phyloP scores from a whole-genome alignment of 2,888 invertebrate genomes.

The Plagiodera versicolora region DNA sequence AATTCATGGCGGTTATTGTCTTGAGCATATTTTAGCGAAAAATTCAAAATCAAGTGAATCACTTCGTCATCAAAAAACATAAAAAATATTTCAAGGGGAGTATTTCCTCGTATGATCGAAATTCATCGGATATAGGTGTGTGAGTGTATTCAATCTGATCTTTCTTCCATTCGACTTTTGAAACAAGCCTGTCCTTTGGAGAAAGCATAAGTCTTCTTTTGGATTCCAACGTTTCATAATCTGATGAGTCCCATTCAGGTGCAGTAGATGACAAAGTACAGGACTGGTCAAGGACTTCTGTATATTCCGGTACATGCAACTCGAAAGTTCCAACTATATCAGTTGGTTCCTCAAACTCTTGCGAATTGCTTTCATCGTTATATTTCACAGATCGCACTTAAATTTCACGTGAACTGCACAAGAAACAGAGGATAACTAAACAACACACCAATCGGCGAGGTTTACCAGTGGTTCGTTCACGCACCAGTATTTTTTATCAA shows the following conservation, averaged over 20 bases:
- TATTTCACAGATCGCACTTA: conserved; percentile 47
- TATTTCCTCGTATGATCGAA: too few species aligned
- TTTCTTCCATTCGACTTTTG: conserved; percentile 18
- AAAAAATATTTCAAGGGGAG: conserved; percentile 26
- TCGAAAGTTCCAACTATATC: conserved; percentile 33
- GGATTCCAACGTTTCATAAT: conserved; percentile 25
- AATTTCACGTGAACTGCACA: conserved; percentile 3
- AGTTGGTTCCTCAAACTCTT: conserved; percentile 20
- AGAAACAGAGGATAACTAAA: too few species aligned
- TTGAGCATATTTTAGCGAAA: conserved; percentile 23
- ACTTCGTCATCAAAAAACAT: conserved; percentile 28
- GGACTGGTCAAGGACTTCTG: too few species aligned
- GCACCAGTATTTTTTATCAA: conserved; percentile 2
- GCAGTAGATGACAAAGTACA: too few species aligned
- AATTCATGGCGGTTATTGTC: conserved; percentile 23
- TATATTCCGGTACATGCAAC: conserved; percentile 18
- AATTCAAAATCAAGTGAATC: conserved; percentile 16
- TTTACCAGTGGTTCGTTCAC: conserved; percentile 6
- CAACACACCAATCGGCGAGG: too few species aligned
- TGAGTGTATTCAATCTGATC: too few species aligned
- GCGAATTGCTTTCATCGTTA: conserved; percentile 19
- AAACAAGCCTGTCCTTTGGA: conserved; percentile 12
- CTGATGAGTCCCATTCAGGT: conserved; percentile 25
- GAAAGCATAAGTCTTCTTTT: too few species aligned
- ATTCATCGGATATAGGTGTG: conserved; percentile 21